phyloP scores from a whole-genome alignment of 2,797 vertebrate genomes.

The Hoplostethus mediterraneus region DNA sequence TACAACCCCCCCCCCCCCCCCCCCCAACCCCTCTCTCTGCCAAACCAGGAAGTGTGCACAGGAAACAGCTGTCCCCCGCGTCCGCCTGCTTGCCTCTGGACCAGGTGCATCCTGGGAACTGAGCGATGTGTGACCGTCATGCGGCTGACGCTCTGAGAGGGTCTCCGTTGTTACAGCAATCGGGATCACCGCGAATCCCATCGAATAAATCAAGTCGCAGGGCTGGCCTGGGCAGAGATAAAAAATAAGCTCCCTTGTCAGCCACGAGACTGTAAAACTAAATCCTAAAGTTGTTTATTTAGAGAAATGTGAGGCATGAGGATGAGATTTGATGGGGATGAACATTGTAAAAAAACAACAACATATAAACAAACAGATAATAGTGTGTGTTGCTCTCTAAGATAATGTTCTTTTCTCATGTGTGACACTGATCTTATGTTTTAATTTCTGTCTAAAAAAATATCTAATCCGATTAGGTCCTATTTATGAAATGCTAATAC shows the following conservation, averaged over 20 bases:
- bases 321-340: no score
- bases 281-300: not conserved
- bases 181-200: constrained; percentile 55
- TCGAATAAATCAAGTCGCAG: not conserved
- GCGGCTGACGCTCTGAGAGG: constrained; percentile 52
- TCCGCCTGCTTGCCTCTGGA: constrained; percentile 73
- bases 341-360: no score
- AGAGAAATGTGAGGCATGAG: no score
- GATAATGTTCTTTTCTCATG: not conserved
- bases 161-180: constrained; percentile 64
- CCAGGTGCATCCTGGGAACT: constrained; percentile 91
- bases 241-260: constrained; percentile 17
- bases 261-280: not conserved
- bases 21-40: constrained; percentile 18
- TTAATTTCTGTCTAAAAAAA: no score
- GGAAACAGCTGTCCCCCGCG: constrained; percentile 87
- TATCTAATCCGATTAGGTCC: no score
- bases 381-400: no score
- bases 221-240: not conserved
- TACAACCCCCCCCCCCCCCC: not conserved
- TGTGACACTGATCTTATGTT: no score
- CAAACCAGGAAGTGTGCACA: constrained; percentile 84
- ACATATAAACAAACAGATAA: no score
- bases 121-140: constrained; percentile 71
- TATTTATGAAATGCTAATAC: no score